phyloP scores from a whole-genome alignment of 1,140 invertebrate genomes.

The Meloidogyne hapla region DNA sequence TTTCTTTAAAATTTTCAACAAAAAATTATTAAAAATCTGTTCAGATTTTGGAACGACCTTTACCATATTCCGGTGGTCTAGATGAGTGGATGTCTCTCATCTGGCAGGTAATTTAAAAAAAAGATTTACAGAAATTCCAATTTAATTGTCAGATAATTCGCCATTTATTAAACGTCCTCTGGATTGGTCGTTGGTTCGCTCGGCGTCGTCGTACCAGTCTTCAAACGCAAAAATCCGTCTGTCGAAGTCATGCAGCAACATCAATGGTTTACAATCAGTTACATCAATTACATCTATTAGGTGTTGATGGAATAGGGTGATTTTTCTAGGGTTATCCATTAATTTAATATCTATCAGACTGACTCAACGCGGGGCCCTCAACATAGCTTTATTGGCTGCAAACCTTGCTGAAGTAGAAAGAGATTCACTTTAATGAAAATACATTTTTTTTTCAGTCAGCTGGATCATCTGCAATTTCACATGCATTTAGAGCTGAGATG shows the following conservation, averaged over 20 bases:
- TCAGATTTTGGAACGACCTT: constrained; percentile 51
- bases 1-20: neutral
- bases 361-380: constrained; percentile 45
- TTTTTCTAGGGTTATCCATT: constrained; percentile 7
- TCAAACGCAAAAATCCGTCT: constrained; percentile 48
- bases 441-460: constrained; percentile 46
- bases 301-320: constrained; percentile 17
- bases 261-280: constrained; percentile 63
- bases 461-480: constrained; percentile 55
- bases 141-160: constrained; percentile 35
- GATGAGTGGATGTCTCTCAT: constrained; percentile 54
- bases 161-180: constrained; percentile 56
- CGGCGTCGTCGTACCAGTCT: constrained; percentile 42
- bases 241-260: constrained; percentile 57
- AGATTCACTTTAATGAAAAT: too few relatives aligned
- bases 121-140: neutral
- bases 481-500: constrained; percentile 55
- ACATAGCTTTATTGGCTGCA: constrained; percentile 56
- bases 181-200: constrained; percentile 61
- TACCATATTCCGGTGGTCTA: constrained; percentile 49
- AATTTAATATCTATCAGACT: constrained; percentile 9
- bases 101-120: constrained; percentile 52
- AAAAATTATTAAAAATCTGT: neutral
- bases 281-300: constrained; percentile 47
- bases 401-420: constrained; percentile 47